phyloP scores from a whole-genome alignment of 2,797 vertebrate species.

The Peromyscus eremicus region DNA sequence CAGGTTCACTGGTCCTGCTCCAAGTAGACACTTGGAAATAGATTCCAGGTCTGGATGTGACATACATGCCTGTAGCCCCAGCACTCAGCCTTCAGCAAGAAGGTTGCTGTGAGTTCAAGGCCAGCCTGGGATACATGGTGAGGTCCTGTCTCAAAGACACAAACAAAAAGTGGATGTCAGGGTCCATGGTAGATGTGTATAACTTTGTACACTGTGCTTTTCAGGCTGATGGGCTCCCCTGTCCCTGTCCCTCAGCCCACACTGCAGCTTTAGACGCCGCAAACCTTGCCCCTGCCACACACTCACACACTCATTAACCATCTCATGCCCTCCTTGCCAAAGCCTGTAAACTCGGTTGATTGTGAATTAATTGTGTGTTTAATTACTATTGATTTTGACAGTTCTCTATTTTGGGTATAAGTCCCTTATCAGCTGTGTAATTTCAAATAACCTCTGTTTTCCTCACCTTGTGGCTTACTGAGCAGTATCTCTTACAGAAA shows the following conservation, averaged over 20 bases:
- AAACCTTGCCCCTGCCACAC: background rate
- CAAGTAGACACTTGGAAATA: background rate
- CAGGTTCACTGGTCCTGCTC: background rate
- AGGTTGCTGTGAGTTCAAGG: background rate
- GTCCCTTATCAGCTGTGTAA: background rate
- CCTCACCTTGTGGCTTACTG: background rate
- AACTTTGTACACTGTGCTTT: background rate
- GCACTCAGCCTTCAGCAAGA: background rate
- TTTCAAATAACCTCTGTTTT: background rate
- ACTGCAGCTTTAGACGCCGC: background rate
- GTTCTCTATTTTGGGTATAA: background rate
- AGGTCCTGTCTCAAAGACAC: background rate
- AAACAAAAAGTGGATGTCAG: background rate
- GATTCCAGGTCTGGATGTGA: no score
- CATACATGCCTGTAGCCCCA: background rate
- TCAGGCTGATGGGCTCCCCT: background rate
- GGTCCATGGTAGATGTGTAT: background rate
- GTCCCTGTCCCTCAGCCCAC: background rate
- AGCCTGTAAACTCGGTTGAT: background rate
- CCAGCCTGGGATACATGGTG: background rate
- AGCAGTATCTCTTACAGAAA: background rate
- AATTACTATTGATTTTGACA: background rate
- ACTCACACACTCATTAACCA: no score
- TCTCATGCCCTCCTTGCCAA: background rate
- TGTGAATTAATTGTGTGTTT: background rate